A percentile compares a stretch with the other conserved stretches of the same genome.
These are phyloP conservation scores for Notothenia rossii DNA, from an alignment of 2,113 vertebrate genomes.

Conservation along the genomic window DNA sequence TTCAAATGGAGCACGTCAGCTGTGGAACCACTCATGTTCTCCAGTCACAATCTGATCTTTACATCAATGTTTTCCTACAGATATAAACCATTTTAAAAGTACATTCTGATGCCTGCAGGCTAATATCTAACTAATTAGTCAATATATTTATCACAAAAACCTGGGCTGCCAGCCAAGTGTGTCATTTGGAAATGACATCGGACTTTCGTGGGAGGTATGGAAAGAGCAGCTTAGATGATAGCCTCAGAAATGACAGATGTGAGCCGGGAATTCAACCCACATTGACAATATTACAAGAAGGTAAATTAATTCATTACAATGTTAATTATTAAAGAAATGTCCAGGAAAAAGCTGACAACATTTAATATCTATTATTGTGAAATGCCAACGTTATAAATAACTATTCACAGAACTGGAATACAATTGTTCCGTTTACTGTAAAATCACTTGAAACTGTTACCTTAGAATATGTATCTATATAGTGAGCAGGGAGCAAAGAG, in stretches of 20 bases:
- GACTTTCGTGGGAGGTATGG: constrained; percentile 25
- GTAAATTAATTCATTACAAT: background rate
- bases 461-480: no score
- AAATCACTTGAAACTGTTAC: no score
- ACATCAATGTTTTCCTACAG: constrained; percentile 6
- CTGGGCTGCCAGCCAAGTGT: background rate
- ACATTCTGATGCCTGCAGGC: background rate
- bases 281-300: background rate
- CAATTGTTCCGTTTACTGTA: no score
- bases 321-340: background rate
- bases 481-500: no score
- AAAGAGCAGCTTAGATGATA: constrained; percentile 51
- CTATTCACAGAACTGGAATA: no score
- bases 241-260: background rate
- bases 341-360: background rate
- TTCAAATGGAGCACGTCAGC: constrained; percentile 12
- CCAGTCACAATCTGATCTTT: background rate
- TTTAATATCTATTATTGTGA: background rate
- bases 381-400: no score
- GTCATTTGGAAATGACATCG: constrained; percentile 25
- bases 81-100: constrained; percentile 11
- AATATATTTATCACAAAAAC: constrained; percentile 4
- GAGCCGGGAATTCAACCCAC: constrained; percentile 22
- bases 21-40: constrained; percentile 3
- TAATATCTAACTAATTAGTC: background rate